These are phyloP conservation scores for Tricholaema leucomelas DNA, from an alignment of 2,113 vertebrate species.

Conservation along the genomic window DNA sequence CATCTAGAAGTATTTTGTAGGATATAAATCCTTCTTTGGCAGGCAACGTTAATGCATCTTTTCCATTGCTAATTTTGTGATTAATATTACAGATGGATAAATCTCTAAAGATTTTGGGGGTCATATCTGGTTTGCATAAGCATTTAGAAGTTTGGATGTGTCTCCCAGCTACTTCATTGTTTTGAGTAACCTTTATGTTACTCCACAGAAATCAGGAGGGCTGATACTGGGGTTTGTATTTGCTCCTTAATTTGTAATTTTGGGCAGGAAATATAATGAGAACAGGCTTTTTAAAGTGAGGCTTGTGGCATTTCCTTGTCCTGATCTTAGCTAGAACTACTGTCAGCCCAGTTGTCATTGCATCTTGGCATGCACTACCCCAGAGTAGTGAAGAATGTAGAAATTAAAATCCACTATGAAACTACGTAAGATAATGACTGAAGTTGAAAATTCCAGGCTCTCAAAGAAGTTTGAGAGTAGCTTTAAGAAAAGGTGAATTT, in stretches of 20 bases:
- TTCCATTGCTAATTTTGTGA: background rate
- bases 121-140: background rate
- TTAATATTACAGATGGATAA: background rate
- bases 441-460: background rate
- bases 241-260: background rate
- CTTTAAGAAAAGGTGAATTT: background rate
- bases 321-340: background rate
- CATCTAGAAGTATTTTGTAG: background rate
- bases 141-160: background rate
- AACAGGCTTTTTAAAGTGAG: background rate
- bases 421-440: background rate
- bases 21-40: slow-evolving; percentile 4
- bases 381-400: background rate
- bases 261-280: background rate
- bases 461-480: background rate
- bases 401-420: background rate
- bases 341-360: background rate
- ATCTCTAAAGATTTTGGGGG: background rate
- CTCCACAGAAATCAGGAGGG: background rate
- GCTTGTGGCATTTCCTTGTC: background rate
- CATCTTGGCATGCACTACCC: background rate
- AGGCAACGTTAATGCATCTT: background rate
- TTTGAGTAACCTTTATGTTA: background rate
- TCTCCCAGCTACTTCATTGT: background rate
- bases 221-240: background rate